Base-by-base conservation (phyloP, 1,140 invertebrate species). In the Brachionus calyciflorus region DNA sequence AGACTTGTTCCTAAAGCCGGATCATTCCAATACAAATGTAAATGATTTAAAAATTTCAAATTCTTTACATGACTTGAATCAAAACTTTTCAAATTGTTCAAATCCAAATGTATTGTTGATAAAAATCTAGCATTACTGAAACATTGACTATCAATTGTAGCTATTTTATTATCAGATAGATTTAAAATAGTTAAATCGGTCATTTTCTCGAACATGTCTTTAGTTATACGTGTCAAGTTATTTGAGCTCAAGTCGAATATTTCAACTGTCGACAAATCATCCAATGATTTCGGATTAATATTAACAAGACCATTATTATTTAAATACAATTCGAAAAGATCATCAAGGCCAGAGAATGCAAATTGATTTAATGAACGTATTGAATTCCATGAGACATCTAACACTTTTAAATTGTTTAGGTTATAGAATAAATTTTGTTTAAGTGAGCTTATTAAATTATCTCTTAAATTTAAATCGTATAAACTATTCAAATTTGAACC, bases 331-430 rank as follows among this genome's bases (percentile, higher is more conserved):
- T 65, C 60, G 60, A 65, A 40, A 7, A 65, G 14, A 7, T 65
- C 33, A 21, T 65, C 41, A 5, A 65, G 26, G 12, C 60, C 60
- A 40, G 17, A 33, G 26, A 65, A 65, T 24, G 37, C 41, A 46
- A 33, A 19, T 14, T 40, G 26, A 14, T 33, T 46, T 26, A 65
- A 9, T 37, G 60, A 21, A 10, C 21, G 17, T 1, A 65, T 65
- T 14, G 26, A 30, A 24, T 65, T 65, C 60, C 60, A 65, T 65
- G 60, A 65, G 7, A 37, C 33, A n/a, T 65, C 41, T 14, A 65
- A 65, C 3, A 37, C 24, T 37, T 46, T 40, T 6, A 65, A 24
- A 19, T 37, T 46, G 9, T 21, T 19, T 19, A 65, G 24, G 37
- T 65, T 46, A 19, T 1, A 17, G 30, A 65, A 46, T 26, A 65